Percentiles rank a stretch among this genome's conserved stretches.
Evolutionary conservation across 1,140 invertebrate species (phyloP).

Genomic region (Dendrolimus kikuchii): DNA sequence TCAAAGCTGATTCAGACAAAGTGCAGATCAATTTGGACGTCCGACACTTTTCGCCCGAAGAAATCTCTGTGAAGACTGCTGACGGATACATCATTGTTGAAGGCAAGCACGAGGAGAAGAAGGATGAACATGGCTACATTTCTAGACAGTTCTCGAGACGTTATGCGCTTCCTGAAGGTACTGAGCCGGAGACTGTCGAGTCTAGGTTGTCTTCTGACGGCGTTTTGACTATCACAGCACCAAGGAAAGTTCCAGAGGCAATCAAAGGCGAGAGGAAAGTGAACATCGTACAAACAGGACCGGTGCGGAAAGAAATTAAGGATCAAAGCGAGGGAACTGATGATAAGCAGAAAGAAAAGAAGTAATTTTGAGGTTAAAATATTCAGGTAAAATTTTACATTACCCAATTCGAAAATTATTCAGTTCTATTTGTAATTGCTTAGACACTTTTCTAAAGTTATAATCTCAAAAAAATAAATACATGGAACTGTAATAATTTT

Average conservation of each 20-base stretch:
- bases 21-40: constrained; percentile 80
- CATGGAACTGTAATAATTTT: no score
- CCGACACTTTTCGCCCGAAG: constrained; percentile 83
- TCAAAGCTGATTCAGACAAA: constrained; percentile 53
- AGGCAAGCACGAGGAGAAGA: constrained; percentile 79
- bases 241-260: constrained; percentile 72
- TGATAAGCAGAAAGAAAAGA: constrained; percentile 10
- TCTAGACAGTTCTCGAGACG: constrained; percentile 75
- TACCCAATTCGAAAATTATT: no score
- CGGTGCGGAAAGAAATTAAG: constrained; percentile 60
- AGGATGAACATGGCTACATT: constrained; percentile 74
- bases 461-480: no score
- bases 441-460: no score
- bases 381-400: no score
- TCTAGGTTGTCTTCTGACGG: constrained; percentile 84
- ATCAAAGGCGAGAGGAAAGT: constrained; percentile 74
- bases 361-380: background rate
- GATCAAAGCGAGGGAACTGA: constrained; percentile 41
- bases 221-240: constrained; percentile 81
- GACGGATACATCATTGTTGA: constrained; percentile 79
- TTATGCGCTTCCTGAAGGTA: constrained; percentile 76
- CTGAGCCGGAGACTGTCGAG: constrained; percentile 80
- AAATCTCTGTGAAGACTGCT: constrained; percentile 82
- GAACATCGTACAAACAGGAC: constrained; percentile 77
- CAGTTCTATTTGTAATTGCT: background rate